Conservation (phyloP, 1,140 invertebrate species). For the Bombus waltoni region DNA sequence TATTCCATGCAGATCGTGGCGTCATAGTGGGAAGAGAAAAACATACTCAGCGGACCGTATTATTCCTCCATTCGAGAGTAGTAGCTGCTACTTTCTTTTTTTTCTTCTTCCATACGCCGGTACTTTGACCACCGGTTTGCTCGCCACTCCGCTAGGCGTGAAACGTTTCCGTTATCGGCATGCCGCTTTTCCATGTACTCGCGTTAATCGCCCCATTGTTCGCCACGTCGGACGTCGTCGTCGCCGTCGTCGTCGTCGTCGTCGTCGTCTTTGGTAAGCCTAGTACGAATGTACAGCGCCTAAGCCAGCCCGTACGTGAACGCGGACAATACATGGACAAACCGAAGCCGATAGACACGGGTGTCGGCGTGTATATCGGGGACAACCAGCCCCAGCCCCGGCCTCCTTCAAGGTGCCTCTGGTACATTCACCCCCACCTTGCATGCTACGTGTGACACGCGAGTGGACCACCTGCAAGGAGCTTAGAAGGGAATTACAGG, state of each 20-base stretch:
- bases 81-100: not conserved
- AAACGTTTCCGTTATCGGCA: slow-evolving; percentile 58
- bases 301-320: slow-evolving; percentile 44
- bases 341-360: slow-evolving; percentile 35
- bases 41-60: not conserved
- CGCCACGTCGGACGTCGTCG: slow-evolving; percentile 46
- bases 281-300: slow-evolving; percentile 38
- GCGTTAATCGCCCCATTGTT: slow-evolving; percentile 73
- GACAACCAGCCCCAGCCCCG: slow-evolving; percentile 12
- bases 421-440: slow-evolving; percentile 42
- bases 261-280: slow-evolving; percentile 59
- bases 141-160: slow-evolving; percentile 31
- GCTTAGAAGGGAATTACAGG: slow-evolving; percentile 65
- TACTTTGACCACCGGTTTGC: slow-evolving; percentile 22
- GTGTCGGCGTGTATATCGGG: slow-evolving; percentile 34
- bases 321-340: slow-evolving; percentile 25
- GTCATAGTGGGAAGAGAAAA: too few species aligned
- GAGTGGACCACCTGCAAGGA: slow-evolving; percentile 65
- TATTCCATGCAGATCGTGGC: not conserved
- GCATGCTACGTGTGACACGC: slow-evolving; percentile 65
- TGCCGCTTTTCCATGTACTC: slow-evolving; percentile 57
- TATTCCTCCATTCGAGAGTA: not conserved
- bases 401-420: slow-evolving; percentile 54
- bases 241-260: slow-evolving; percentile 43
- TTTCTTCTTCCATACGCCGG: not conserved